Percentiles rank a stretch among this genome's conserved stretches.
Evolutionary conservation across 2,888 invertebrate genomes (phyloP).

Genomic region (Parthenolecanium corni): DNA sequence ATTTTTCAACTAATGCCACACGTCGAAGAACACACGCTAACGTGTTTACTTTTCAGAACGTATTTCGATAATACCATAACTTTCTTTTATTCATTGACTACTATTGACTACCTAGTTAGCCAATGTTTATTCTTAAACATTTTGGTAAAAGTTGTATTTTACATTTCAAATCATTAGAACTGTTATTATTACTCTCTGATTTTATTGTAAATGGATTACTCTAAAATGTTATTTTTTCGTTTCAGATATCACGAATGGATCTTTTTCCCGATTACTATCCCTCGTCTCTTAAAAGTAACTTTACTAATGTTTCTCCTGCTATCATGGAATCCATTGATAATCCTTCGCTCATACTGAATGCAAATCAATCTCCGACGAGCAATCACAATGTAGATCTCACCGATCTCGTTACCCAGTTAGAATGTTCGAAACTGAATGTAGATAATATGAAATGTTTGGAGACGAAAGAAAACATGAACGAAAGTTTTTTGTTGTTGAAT

Average conservation of each 20-base stretch:
- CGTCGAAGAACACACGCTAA: too few relatives aligned
- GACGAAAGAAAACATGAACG: constrained; percentile 42
- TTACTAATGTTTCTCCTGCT: constrained; percentile 32
- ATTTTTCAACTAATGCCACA: too few relatives aligned
- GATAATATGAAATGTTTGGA: constrained; percentile 20
- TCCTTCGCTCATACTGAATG: constrained; percentile 32
- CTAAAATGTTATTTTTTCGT: too few relatives aligned
- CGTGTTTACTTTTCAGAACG: too few relatives aligned
- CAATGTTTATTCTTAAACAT: too few relatives aligned
- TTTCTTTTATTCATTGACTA: too few relatives aligned
- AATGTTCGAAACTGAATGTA: constrained; percentile 13
- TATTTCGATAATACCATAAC: too few relatives aligned
- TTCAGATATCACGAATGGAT: constrained; percentile 2
- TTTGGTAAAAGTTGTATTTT: too few relatives aligned
- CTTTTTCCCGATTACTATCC: constrained; percentile 14
- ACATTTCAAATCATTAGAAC: too few relatives aligned
- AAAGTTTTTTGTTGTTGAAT: constrained; percentile 50
- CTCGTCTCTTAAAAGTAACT: constrained; percentile 9
- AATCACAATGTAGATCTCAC: neutral
- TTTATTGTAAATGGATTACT: too few relatives aligned
- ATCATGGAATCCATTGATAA: constrained; percentile 38
- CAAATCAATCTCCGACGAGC: neutral
- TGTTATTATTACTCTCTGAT: too few relatives aligned
- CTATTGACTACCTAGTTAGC: too few relatives aligned
- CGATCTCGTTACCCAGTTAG: neutral